phyloP scores from a whole-genome alignment of 2,113 vertebrate species.

The Ciconia maguari region DNA sequence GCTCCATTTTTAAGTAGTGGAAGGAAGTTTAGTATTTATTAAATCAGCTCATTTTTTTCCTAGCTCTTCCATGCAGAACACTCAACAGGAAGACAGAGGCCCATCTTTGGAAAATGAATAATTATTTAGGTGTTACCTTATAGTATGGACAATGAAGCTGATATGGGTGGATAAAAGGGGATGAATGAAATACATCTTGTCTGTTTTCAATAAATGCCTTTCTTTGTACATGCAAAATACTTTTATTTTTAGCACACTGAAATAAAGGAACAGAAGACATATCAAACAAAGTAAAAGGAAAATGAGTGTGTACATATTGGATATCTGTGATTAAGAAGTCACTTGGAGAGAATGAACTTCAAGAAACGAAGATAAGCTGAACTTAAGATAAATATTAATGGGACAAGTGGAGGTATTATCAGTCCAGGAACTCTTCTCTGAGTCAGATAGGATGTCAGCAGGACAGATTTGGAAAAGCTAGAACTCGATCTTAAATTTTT shows the following conservation, averaged over 20 bases:
- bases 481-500: neutral
- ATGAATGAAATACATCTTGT: neutral
- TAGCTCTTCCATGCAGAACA: neutral
- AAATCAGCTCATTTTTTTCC: neutral
- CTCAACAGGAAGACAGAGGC: neutral
- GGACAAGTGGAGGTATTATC: neutral
- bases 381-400: neutral
- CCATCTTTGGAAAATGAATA: neutral
- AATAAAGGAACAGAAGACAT: neutral
- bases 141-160: neutral
- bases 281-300: neutral
- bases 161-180: neutral
- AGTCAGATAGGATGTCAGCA: neutral
- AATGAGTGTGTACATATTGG: neutral
- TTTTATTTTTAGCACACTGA: neutral
- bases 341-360: neutral
- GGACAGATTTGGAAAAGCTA: neutral
- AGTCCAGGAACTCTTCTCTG: neutral
- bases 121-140: slow-evolving; percentile 20
- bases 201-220: slow-evolving; percentile 16
- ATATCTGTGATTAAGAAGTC: neutral
- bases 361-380: neutral
- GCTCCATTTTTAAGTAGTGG: slow-evolving; percentile 2
- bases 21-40: slow-evolving; percentile 41
- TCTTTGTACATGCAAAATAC: neutral